These are phyloP conservation scores for Globia sparganii DNA, from an alignment of 2,888 invertebrate genomes.

Conservation along the genomic window DNA sequence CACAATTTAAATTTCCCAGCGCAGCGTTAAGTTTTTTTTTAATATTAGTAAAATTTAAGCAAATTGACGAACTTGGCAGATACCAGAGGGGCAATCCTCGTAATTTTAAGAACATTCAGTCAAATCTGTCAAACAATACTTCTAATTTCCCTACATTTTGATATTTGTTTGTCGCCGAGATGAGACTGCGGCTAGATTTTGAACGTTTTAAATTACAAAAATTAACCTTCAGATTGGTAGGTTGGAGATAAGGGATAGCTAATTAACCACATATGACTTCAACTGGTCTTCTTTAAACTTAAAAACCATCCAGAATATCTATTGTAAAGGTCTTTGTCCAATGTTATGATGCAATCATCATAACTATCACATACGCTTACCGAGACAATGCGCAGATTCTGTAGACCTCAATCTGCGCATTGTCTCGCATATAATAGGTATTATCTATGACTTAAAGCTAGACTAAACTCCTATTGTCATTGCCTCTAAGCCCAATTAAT, in stretches of 20 bases:
- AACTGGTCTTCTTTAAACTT: background rate
- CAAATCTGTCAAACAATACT: no score
- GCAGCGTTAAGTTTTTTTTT: background rate
- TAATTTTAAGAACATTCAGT: no score
- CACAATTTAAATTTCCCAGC: background rate
- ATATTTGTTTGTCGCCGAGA: no score
- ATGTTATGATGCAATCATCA: background rate
- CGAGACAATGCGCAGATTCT: conserved; percentile 1
- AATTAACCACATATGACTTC: background rate
- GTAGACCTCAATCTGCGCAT: no score
- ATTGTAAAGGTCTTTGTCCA: background rate
- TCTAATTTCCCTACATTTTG: no score
- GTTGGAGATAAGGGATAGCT: background rate
- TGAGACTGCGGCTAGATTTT: no score
- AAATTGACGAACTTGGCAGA: conserved; percentile 2
- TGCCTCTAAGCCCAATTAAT: conserved; percentile 34
- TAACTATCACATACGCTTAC: background rate
- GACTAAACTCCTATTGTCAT: conserved; percentile 37
- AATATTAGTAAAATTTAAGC: background rate
- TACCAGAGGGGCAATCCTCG: no score
- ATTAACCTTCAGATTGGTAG: no score
- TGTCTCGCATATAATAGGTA: no score
- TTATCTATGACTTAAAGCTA: conserved; percentile 21
- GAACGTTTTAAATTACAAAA: no score
- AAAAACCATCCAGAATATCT: background rate